Evolutionary conservation across 1,140 invertebrate species (phyloP), one percentile per base, ranked within the genome.

Genomic region (Saccostrea glomerata): DNA sequence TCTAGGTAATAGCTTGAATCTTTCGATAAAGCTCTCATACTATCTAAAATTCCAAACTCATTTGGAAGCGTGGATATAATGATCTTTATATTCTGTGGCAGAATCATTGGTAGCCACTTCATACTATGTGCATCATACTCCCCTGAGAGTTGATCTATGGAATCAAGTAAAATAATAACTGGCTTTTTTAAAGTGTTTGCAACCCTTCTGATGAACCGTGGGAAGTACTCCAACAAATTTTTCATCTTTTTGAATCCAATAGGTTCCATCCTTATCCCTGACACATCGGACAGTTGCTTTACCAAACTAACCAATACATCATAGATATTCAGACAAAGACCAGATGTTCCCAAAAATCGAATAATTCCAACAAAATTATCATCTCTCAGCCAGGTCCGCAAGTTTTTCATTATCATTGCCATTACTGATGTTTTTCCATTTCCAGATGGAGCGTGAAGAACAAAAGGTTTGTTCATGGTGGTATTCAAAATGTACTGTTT

Each of bases 11-110:
- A 91, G 0, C 83, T 73, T 20, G 82, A n/a, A 36, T 91, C 90
- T 66, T 91, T 91, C 7, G 93, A 73, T 7, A 91, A 17, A 25
- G 91, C 87, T 82, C 89, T 88, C 20, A 94, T 86, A 23, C 92
- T 94, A 4, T 91, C 77, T 11, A 94, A 90, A 85, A 94, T 92
- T 40, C 91, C 90, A 86, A 93, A 91, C 85, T 94, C 91, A 82
- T 92, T 83, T 54, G 94, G 94, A 58, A 95, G 85, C 2, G 94
- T 95, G 1, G 95, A 95, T 20, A 99, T 96, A 60, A 99, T 97
- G 89, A 99, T 97, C 84, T 93, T 92, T 40, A 95, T 89, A 89
- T 94, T 93, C 63, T 85, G n/a, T 12, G 94, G 94, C 12, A 95
- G 89, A 12, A 83, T 60, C 4, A 82, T 91, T 25, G 94, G 93